phyloP scores from a whole-genome alignment of 2,888 invertebrate genomes.

The Cataglyphis albicans region DNA sequence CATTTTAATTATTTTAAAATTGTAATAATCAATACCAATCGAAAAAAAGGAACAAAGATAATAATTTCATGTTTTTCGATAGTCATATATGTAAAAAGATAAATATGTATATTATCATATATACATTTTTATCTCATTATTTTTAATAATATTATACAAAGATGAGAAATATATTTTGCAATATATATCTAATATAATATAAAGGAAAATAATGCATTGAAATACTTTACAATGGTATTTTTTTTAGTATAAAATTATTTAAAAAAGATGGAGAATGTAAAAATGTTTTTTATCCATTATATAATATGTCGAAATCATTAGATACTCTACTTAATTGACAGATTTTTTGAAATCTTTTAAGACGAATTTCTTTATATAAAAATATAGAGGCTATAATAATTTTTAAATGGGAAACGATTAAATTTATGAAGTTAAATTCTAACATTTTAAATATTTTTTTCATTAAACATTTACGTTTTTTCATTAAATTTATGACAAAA shows the following conservation, averaged over 20 bases:
- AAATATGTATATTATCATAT: no score
- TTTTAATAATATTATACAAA: not conserved
- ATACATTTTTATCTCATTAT: not conserved
- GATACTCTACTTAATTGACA: not conserved
- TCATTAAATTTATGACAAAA: not conserved
- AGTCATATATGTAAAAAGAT: not conserved
- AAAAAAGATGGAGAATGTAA: not conserved
- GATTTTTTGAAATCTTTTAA: not conserved
- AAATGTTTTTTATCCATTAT: not conserved
- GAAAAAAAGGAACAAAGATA: not conserved
- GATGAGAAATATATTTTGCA: not conserved
- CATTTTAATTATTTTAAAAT: not conserved
- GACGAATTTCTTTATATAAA: constrained; percentile 6
- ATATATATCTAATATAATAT: not conserved
- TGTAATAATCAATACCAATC: not conserved
- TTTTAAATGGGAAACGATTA: not conserved
- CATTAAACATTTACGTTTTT: not conserved
- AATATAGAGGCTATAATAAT: constrained; percentile 2
- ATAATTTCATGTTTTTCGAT: not conserved
- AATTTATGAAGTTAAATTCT: not conserved
- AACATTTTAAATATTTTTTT: not conserved
- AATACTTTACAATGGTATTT: not conserved
- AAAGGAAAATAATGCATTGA: not conserved
- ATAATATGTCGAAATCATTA: not conserved
- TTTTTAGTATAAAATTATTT: not conserved